Conservation (phyloP, 1,140 invertebrate genomes). For the Adelges cooleyi region DNA sequence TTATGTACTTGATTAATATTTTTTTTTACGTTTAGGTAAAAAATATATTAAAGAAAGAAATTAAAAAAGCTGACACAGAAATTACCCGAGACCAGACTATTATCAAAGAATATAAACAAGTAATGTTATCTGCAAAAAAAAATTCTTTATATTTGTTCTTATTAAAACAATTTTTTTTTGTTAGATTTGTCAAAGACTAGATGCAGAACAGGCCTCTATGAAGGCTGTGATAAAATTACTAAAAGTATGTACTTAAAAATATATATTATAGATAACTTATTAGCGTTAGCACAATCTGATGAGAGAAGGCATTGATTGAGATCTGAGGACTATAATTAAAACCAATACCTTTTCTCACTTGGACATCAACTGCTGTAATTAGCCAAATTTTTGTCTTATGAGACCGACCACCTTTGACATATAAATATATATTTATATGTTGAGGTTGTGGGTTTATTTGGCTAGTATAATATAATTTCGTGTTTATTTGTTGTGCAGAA, state of each 20-base stretch:
- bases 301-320: too few relatives aligned
- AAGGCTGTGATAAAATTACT: conserved; percentile 19
- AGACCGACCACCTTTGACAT: too few relatives aligned
- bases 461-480: conserved; percentile 8
- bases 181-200: conserved; percentile 78
- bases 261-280: too few relatives aligned
- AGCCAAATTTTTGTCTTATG: too few relatives aligned
- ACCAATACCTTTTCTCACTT: too few relatives aligned
- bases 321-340: too few relatives aligned
- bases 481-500: conserved; percentile 24
- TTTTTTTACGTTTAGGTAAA: conserved; percentile 62
- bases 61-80: conserved; percentile 61
- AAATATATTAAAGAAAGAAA: conserved; percentile 70
- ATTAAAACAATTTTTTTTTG: conserved; percentile 31
- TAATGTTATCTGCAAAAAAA: conserved; percentile 33
- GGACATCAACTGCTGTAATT: too few relatives aligned
- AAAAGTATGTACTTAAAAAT: neutral
- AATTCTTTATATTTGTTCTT: neutral
- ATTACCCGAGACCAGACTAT: conserved; percentile 58
- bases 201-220: conserved; percentile 58
- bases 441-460: neutral
- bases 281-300: too few relatives aligned
- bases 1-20: too few relatives aligned
- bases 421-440: too few relatives aligned
- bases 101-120: conserved; percentile 83